Base-by-base conservation (phyloP, 2,888 invertebrate species). In the Macrosiphum euphorbiae region DNA sequence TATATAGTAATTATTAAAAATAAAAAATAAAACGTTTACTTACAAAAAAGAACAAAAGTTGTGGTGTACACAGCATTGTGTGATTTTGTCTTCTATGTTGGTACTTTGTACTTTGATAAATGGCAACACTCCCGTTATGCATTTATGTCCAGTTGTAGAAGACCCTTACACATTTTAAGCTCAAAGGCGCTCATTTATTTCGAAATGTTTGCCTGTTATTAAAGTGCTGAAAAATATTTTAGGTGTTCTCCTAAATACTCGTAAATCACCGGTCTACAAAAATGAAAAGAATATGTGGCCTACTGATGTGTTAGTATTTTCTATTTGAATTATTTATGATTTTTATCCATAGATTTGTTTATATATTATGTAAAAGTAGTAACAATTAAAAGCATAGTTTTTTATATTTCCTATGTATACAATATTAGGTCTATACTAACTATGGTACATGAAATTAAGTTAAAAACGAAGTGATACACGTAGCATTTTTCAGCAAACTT, bases 231-330 rank as follows among this genome's bases (percentile, higher is more conserved):
- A 85, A 35, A 47, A 93, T 93, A 87, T 61, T 88, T 47, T 91
- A 91, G 35, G 5, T 44, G n/a, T 47, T 41, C 41, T 28, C 24
- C 24, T 13, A 10, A 1, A 26, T 35, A 87, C 35, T 28, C 2
- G 41, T 55, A 88, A 52, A 10, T 78, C 20, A 24, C 28, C 35
- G 41, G 3, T 88, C 41, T 44, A 35, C n/a, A 3, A 90, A 90
- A 86, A 94, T 94, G 94, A 85, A 90, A 41, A 58, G 10, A 61
- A n/a, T 87, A 67, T 90, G 94, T n/a, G 35, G 86, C 35, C 87
- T 94, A 52, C n/a, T 94, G 28, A 87, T 90, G 50, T 94, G 94
- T 94, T 90, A 94, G 94, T 94, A 94, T 94, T 28, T 47, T 0
- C 1, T 47, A 47, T 47, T 47, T 47, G 47, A 91, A 50, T 67